Evolutionary conservation across 2,888 invertebrate genomes (phyloP), one percentile per base, ranked within the genome.

Genomic region (Cepaea hortensis): DNA sequence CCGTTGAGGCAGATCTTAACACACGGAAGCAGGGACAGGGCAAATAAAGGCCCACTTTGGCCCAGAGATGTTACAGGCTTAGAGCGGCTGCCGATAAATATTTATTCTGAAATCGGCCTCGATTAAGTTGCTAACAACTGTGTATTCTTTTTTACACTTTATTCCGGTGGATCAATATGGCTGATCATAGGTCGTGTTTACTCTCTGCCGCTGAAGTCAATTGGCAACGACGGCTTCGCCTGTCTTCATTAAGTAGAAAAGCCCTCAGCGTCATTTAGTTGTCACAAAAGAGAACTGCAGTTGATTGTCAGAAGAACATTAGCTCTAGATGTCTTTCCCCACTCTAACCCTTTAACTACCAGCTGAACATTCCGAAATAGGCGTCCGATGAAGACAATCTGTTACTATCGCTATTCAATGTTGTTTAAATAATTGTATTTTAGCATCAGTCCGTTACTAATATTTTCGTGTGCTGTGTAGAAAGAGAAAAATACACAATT

Each of bases 21-120:
- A 86, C 68, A 73, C n/a, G 73, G 81, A 70, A n/a, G 50, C 65
- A 13, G 61, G 76, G 81, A 86, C 75, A 86, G 81, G 48, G 50
- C 81, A 86, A 86, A 82, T 86, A 86, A 86, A 76, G 81, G 86
- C 76, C 75, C 86, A 86, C 86, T 86, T 86, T 85, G 76, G 61
- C 81, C 82, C 18, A 50, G 75, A 65, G 81, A 81, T 86, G 86
- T 86, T 86, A 76, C 86, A 86, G 65, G 65, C 62, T 75, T 81
- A 68, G 86, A 81, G 15, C 48, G 81, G 85, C 68, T 75, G 65
- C 46, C 75, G 85, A 85, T 85, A 85, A 85, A 85, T 85, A 85
- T 85, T 85, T 85, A 85, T 85, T 85, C 81, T 85, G 85, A 85
- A 81, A 55, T 85, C 81, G 81, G 81, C 46, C 81, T 75, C 85